Conservation (phyloP, 2,888 invertebrate genomes). For the Brachylomia viminalis region DNA sequence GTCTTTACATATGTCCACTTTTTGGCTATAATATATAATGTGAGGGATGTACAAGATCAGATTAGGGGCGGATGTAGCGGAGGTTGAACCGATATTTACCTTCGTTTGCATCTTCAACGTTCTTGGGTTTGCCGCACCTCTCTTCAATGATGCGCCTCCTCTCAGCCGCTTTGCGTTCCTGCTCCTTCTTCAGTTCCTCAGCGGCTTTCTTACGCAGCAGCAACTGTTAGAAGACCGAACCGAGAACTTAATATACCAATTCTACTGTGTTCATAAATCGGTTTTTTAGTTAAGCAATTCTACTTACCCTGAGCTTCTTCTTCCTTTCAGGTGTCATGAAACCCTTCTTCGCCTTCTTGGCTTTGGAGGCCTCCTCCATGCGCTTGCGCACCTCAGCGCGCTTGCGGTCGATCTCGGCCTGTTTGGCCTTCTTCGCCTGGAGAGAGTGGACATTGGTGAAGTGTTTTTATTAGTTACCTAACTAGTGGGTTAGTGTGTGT, state of each 20-base stretch:
- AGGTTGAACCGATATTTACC: conserved; percentile 90
- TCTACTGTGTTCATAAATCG: not conserved
- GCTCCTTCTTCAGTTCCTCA: conserved; percentile 99
- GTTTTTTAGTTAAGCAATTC: not conserved
- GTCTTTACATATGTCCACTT: conserved; percentile 60
- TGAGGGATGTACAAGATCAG: conserved; percentile 46
- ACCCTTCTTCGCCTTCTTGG: conserved; percentile 99
- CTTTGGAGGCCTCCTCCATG: conserved; percentile 99
- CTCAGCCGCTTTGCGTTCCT: conserved; percentile 99
- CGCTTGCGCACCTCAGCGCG: conserved; percentile 99
- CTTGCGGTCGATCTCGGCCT: conserved; percentile 99
- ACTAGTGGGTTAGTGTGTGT: conserved; percentile 39
- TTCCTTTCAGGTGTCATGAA: conserved; percentile 99
- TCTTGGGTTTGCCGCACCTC: conserved; percentile 97
- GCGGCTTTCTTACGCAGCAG: conserved; percentile 99
- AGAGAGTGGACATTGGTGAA: conserved; percentile 79
- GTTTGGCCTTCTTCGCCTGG: conserved; percentile 99
- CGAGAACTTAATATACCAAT: conserved; percentile 20
- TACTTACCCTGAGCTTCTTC: conserved; percentile 99
- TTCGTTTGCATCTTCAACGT: conserved; percentile 97
- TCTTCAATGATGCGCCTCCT: conserved; percentile 99
- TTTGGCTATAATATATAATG: conserved; percentile 45
- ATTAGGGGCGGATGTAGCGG: conserved; percentile 33
- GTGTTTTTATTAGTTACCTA: conserved; percentile 43
- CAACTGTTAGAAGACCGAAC: conserved; percentile 91